phyloP scores from a whole-genome alignment of 2,113 vertebrate genomes.

The Oxygymnocypris stewartii region DNA sequence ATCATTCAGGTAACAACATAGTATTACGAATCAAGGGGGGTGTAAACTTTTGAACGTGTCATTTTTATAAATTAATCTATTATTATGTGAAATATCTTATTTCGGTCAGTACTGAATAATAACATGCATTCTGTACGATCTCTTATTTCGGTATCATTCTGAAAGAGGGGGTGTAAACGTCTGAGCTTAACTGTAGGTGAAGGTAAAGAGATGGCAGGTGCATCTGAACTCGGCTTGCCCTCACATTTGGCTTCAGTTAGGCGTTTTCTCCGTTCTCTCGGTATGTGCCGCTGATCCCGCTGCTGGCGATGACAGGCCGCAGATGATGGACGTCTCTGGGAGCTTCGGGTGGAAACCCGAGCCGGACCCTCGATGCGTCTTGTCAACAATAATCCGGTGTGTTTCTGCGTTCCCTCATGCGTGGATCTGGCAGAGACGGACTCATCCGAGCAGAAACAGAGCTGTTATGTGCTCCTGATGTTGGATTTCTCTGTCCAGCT shows the following conservation, averaged over 20 bases:
- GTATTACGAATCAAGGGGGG: no score
- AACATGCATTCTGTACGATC: no score
- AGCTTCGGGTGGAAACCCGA: slow-evolving; percentile 7
- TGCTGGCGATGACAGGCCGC: slow-evolving; percentile 29
- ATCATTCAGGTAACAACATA: no score
- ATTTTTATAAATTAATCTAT: no score
- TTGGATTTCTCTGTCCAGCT: background rate
- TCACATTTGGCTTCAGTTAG: slow-evolving; percentile 31
- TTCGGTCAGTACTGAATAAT: no score
- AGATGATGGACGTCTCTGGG: slow-evolving; percentile 3
- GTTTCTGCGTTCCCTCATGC: slow-evolving; percentile 26
- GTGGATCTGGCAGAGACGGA: slow-evolving; percentile 30
- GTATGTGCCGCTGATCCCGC: slow-evolving; percentile 6
- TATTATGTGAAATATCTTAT: no score
- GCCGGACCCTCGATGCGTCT: slow-evolving; percentile 20
- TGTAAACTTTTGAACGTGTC: no score
- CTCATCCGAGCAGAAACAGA: background rate
- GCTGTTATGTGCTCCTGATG: background rate
- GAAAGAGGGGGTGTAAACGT: no score
- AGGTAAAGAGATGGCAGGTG: background rate
- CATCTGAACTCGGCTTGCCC: background rate
- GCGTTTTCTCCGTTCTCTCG: background rate
- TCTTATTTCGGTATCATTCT: no score
- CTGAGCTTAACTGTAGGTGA: background rate
- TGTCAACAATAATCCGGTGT: slow-evolving; percentile 49